Base-by-base conservation (phyloP, 2,888 invertebrate genomes). In the Latrodectus hesperus region DNA sequence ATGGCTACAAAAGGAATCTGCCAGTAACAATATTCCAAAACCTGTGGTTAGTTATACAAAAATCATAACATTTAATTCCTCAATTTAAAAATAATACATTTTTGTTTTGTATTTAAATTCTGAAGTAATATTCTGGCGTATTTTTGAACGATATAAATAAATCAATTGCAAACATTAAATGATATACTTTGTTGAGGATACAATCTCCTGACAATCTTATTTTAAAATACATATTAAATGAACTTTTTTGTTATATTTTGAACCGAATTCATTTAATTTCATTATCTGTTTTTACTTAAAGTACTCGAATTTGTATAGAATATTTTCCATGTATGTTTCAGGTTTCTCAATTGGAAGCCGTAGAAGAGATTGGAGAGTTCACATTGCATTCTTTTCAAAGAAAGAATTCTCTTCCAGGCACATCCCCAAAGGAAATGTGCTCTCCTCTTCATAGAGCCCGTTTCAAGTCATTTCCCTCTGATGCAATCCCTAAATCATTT, bases 1-100 rank as follows among this genome's bases (percentile, higher is more conserved):
- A 91, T 95, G 95, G 95, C 92, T 96, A 78, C 94, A 95, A 91
- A 92, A 95, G 90, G 95, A 95, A 91, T 95, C 95, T 3, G 93
- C 22, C 49, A 74, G 95, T 91, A 95, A 38, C 49, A 67, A 17
- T 51, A n/a, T 53, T 70, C 64, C 88, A 38, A 83, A 83, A 74
- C n/a, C 55, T 6, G 26, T 76, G 85, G 85, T 86, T 38, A 9
- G 82, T 83, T 17, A 10, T 55, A 38, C 38, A 38, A 38, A 38
- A 38, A 4, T 6, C 38, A 1, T 6, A 38, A 38, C 38, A 38
- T 38, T 38, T 4, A 38, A 38, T 38, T 38, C 2, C 38, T 38
- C 0, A 38, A 38, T 38, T 38, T 6, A 1, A 38, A 38, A 38
- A 38, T 38, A 38, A 38, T 38, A 38, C 6, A 38, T 22, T 22